These are phyloP conservation scores for Acrobasis repandana DNA, from an alignment of 2,888 invertebrate genomes.

Conservation along the genomic window DNA sequence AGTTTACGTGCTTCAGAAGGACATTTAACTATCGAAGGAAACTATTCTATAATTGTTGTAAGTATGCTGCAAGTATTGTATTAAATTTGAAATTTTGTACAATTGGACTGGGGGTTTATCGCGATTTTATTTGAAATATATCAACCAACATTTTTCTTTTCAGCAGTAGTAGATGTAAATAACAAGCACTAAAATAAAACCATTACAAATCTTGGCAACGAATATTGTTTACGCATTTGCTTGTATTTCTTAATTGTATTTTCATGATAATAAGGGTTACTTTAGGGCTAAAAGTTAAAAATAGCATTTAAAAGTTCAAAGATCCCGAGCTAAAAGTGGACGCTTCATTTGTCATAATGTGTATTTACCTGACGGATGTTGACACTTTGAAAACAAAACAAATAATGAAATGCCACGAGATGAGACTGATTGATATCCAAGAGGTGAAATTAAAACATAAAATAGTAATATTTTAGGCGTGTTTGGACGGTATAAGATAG, in stretches of 20 bases:
- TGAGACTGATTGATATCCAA: neutral
- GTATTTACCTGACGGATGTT: constrained; percentile 19
- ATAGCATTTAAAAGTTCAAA: constrained; percentile 16
- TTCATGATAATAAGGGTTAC: neutral
- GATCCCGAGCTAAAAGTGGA: constrained; percentile 14
- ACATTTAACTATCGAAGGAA: too few species aligned
- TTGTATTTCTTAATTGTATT: neutral
- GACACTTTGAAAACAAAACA: constrained; percentile 19
- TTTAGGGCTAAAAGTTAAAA: constrained; percentile 5
- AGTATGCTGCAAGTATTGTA: too few species aligned
- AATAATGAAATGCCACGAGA: neutral
- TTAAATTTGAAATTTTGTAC: too few species aligned
- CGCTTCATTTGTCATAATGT: constrained; percentile 14
- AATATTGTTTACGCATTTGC: neutral
- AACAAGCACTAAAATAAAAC: neutral
- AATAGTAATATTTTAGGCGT: neutral
- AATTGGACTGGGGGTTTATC: too few species aligned
- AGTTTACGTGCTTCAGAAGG: too few species aligned
- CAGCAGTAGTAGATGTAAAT: neutral
- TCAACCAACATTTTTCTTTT: too few species aligned
- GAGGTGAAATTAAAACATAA: neutral
- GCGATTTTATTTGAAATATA: too few species aligned
- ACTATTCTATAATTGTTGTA: too few species aligned
- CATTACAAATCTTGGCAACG: neutral
- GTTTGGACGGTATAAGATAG: too few species aligned